These are phyloP conservation scores for Corapipo altera DNA, from an alignment of 2,113 vertebrate species.

Conservation along the genomic window DNA sequence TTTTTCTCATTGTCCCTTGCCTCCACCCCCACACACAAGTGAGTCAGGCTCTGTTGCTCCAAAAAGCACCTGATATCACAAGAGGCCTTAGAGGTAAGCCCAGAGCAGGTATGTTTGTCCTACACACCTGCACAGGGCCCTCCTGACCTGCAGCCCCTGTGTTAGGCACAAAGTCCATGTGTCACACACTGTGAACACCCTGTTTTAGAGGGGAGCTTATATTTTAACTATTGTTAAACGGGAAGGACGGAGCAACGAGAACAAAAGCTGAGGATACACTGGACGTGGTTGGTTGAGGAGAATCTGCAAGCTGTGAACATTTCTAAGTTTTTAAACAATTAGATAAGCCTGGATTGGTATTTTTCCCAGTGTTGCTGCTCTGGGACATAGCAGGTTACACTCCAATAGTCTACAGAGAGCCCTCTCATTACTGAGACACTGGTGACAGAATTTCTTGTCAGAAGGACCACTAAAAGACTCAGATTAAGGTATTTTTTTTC, in stretches of 20 bases:
- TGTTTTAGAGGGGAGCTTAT: not conserved
- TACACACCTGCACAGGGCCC: not conserved
- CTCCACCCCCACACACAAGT: not conserved
- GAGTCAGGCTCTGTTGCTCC: not conserved
- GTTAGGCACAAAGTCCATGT: not conserved
- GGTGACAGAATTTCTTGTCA: not conserved
- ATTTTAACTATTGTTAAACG: not conserved
- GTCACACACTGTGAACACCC: not conserved
- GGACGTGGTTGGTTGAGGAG: not conserved
- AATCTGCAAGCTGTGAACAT: not conserved
- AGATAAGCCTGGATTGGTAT: not conserved
- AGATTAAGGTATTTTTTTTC: not conserved
- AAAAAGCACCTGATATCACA: not conserved
- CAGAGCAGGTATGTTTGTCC: not conserved
- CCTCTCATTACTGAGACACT: not conserved
- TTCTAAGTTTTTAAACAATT: not conserved
- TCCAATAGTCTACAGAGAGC: not conserved
- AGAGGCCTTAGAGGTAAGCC: not conserved
- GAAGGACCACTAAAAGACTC: not conserved
- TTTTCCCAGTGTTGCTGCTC: not conserved
- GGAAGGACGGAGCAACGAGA: not conserved
- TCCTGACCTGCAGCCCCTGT: not conserved
- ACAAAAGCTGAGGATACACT: not conserved
- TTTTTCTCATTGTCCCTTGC: not conserved
- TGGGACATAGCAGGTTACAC: not conserved